These are phyloP conservation scores for Tachyglossus aculeatus DNA, from an alignment of 2,797 vertebrate species.

Conservation along the genomic window DNA sequence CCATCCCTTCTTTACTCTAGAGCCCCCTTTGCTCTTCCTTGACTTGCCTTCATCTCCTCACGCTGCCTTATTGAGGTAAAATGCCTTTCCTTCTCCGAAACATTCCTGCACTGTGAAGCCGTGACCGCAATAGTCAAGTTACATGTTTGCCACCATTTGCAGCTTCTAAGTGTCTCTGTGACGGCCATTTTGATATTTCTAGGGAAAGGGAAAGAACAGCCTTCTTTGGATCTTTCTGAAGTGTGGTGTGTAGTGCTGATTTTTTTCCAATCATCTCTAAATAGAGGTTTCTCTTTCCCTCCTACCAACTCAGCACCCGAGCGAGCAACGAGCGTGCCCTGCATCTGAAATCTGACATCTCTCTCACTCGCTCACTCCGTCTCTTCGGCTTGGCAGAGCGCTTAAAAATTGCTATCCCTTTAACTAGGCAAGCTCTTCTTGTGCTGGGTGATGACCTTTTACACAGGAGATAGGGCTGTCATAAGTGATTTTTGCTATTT, in stretches of 20 bases:
- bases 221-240: not conserved
- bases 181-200: conserved; percentile 9
- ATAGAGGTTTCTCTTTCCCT: conserved; percentile 27
- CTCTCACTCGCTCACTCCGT: not conserved
- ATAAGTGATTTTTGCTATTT: conserved; percentile 28
- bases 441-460: conserved; percentile 50
- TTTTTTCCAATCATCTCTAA: conserved; percentile 30
- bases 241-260: conserved; percentile 1
- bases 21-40: not conserved
- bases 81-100: not conserved
- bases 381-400: conserved; percentile 14
- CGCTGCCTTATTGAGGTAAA: not conserved
- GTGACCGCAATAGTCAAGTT: not conserved
- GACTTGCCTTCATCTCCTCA: not conserved
- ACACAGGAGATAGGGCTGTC: conserved; percentile 27
- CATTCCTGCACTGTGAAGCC: not conserved
- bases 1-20: not conserved
- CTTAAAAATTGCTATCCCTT: conserved; percentile 34
- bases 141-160: not conserved
- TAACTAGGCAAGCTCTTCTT: conserved; percentile 29
- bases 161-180: not conserved
- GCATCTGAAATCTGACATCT: conserved; percentile 41
- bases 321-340: conserved; percentile 15
- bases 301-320: conserved; percentile 23
- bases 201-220: not conserved